Base-by-base conservation (phyloP, 37 sponge, comb jelly and placozoan genomes). In the Haliclona indistincta region DNA sequence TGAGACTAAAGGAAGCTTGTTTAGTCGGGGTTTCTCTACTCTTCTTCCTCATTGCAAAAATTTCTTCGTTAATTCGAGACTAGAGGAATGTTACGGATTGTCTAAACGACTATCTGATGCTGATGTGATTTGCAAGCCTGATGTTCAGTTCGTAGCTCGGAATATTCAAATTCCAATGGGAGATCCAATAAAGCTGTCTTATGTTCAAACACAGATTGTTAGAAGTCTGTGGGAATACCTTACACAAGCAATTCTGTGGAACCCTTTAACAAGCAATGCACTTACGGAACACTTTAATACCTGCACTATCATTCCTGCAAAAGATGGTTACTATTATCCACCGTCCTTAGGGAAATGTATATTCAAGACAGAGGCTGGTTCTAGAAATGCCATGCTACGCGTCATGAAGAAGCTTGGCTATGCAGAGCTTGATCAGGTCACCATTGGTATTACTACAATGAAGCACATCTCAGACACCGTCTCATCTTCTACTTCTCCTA, bases 281-380 rank as follows among this genome's bases (percentile, higher is more conserved):
- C 10, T 3, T 23, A 40, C 25, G 7, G 26, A 51, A 11, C 28
- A 54, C 2, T 82, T 82, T 64, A 8, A 43, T 0, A 19, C 0
- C 17, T 75, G 67, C 41, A 47, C 76, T n/a, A 44, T 83, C 0
- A 23, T 83, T 56, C 84, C 84, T 32, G 52, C 84, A 11, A 38
- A n/a, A 42, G 49, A 75, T 58, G 52, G 49, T 19, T 38, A 29
- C n/a, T 35, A 69, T 20, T 74, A 68, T 56, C 84, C 84, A 40
- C 28, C 75, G 4, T 65, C 44, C 28, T 7, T 62, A n/a, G 63
- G 52, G 3, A 75, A 74, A 38, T 32, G 38, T 28, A 25, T 83
- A 0, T 42, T 78, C 2, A n/a, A n/a, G n/a, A 34, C 28, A 17
- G 45, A 2, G 19, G 39, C 30, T 22, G 8, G 34, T 56, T 22